A percentile compares a stretch with the other conserved stretches of the same genome.
phyloP scores from a whole-genome alignment of 2,113 vertebrate species.

The Arvicanthis niloticus region DNA sequence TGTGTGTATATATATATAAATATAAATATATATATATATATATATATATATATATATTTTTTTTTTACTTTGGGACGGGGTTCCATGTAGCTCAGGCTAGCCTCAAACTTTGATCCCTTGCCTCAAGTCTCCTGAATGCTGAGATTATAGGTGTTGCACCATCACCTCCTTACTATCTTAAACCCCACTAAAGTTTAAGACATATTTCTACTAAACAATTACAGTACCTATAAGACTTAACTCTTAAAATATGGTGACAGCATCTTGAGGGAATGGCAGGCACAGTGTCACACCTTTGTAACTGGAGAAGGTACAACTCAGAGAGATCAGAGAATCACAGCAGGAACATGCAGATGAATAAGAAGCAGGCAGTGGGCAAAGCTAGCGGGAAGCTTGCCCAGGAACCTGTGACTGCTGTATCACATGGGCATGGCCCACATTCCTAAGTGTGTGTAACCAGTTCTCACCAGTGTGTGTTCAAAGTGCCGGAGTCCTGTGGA shows the following conservation, averaged over 20 bases:
- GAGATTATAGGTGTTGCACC: background rate
- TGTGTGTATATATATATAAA: too few relatives aligned
- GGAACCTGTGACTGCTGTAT: background rate
- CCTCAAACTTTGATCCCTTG: background rate
- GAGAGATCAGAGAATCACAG: background rate
- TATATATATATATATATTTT: too few relatives aligned
- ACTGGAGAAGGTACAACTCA: background rate
- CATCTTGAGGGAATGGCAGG: background rate
- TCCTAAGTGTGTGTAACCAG: background rate
- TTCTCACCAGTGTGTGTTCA: background rate
- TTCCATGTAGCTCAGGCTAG: background rate
- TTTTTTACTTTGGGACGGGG: background rate
- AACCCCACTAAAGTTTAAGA: background rate
- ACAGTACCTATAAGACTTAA: background rate
- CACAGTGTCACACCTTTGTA: background rate
- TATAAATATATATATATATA: too few relatives aligned
- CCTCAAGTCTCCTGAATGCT: background rate
- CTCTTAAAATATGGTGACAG: background rate
- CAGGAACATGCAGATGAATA: background rate
- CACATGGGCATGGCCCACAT: too few relatives aligned
- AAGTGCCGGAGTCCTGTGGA: too few relatives aligned
- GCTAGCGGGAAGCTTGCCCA: too few relatives aligned
- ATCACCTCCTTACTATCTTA: background rate
- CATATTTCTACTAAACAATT: background rate
- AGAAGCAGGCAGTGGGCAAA: background rate